phyloP scores from a whole-genome alignment of 2,113 vertebrate species.

The Pelmatolapia mariae region DNA sequence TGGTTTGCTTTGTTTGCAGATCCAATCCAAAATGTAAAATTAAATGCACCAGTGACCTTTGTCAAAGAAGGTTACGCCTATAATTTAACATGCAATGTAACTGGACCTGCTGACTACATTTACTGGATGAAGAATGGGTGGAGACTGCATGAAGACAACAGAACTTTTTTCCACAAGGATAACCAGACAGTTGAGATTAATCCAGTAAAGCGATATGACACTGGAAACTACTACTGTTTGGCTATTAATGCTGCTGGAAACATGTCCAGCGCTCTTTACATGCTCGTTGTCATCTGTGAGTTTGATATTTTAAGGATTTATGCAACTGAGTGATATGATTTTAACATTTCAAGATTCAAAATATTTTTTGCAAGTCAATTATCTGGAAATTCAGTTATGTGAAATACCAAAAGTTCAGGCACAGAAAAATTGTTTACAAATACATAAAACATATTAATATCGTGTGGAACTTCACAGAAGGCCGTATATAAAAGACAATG shows the following conservation, averaged over 20 bases:
- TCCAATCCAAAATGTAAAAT: not conserved
- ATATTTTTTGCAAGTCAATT: not conserved
- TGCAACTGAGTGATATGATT: not conserved
- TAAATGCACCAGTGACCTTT: not conserved
- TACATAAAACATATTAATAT: not conserved
- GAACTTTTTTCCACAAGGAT: not conserved
- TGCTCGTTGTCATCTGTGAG: slow-evolving; percentile 65
- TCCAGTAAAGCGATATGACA: slow-evolving; percentile 11
- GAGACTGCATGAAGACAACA: not conserved
- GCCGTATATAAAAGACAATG: not conserved
- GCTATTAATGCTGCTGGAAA: slow-evolving; percentile 29
- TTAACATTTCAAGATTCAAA: not conserved
- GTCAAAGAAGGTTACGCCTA: not conserved
- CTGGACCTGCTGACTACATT: slow-evolving; percentile 3
- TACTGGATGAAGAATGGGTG: slow-evolving; percentile 36
- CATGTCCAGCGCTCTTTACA: slow-evolving; percentile 19
- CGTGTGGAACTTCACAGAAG: not conserved
- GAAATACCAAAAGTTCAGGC: rapidly evolving
- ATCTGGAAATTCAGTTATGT: not conserved
- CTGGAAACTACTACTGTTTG: slow-evolving; percentile 42
- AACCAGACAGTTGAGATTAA: slow-evolving; percentile 9
- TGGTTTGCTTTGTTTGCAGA: slow-evolving; percentile 15
- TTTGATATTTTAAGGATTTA: slow-evolving; percentile 6
- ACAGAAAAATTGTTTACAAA: not conserved
- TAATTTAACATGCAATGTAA: slow-evolving; percentile 33